Base-by-base conservation (phyloP, 1,140 invertebrate genomes). In the Apis dorsata region DNA sequence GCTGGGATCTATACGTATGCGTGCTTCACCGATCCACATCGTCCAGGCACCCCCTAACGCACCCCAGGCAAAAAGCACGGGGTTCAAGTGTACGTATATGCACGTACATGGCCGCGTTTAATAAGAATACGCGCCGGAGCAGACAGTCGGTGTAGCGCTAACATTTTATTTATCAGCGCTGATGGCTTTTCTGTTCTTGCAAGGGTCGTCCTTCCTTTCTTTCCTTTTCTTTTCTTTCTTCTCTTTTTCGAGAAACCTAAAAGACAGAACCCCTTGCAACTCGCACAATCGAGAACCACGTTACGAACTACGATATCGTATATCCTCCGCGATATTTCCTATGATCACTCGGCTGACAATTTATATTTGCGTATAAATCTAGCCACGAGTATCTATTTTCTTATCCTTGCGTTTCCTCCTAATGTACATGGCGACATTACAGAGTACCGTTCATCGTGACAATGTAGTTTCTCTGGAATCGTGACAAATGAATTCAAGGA, bases 141-240 rank as follows among this genome's bases (percentile, higher is more conserved):
- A 90, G 90, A 90, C 91, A 90, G 86, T 88, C 84, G 70, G 78
- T 87, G 85, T 71, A 87, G 85, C 82, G 87, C 88, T 92, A 93
- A 92, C 92, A 85, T 93, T 93, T 93, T 93, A 93, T 93, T 93
- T 92, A 92, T 93, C 91, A 92, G 85, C 88, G 84, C 84, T 93
- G 92, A 93, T 93, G 92, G 90, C 91, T 93, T 93, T 91, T 90
- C 89, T 88, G 80, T 90, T 86, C 88, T 90, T 74, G 49, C 76
- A 85, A 88, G 89, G 86, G 87, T 88, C 85, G 91, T 88, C 83
- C 85, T 87, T 88, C 86, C 77, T 86, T 59, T 13, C n/a, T 62
- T n/a, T n/a, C 21, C 82, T 85, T 88, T 89, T 86, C 88, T 15
- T 12, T 62, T 12, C 4, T n/a, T 82, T 85, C 88, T 24, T 62